Percentiles rank a stretch among this genome's conserved stretches.
phyloP scores from a whole-genome alignment of 53 echinoderm and acorn worm species.

The Apostichopus leukothele region DNA sequence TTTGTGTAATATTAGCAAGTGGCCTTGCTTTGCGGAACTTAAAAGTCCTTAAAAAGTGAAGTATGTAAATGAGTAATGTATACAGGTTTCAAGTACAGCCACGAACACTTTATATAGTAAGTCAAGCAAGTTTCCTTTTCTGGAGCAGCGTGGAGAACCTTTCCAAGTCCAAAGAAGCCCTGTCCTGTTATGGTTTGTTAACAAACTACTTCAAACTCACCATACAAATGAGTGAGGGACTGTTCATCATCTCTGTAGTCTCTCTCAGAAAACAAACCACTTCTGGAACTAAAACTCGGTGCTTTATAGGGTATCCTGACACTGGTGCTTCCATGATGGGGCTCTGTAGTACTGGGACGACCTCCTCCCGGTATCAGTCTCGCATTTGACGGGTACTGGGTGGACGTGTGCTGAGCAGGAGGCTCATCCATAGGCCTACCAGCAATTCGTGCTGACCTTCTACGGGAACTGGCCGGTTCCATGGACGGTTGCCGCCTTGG shows the following conservation, averaged over 20 bases:
- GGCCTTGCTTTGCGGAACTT: too few species aligned
- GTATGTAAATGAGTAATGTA: too few species aligned
- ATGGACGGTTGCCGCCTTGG: neutral
- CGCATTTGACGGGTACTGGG: constrained; percentile 34
- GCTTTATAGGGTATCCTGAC: neutral
- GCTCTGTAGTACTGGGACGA: constrained; percentile 16
- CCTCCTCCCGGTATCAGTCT: constrained; percentile 5
- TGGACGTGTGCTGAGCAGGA: neutral
- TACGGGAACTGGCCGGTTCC: constrained; percentile 8
- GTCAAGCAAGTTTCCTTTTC: too few species aligned
- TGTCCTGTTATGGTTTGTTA: too few species aligned
- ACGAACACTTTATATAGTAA: too few species aligned
- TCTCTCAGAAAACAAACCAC: constrained; percentile 23
- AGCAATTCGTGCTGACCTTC: constrained; percentile 27
- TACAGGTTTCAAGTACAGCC: too few species aligned
- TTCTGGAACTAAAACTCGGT: neutral
- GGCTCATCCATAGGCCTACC: neutral
- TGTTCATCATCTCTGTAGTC: constrained; percentile 41
- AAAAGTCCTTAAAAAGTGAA: too few species aligned
- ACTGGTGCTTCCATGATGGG: constrained; percentile 27
- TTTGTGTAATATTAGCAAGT: too few species aligned
- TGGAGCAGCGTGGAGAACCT: too few species aligned
- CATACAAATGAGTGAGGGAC: constrained; percentile 58
- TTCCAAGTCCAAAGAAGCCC: too few species aligned
- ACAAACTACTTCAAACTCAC: constrained; percentile 19